A percentile compares a stretch with the other conserved stretches of the same genome.
Evolutionary conservation across 1,140 invertebrate species (phyloP).

Genomic region (Drosophila parabipectinata): DNA sequence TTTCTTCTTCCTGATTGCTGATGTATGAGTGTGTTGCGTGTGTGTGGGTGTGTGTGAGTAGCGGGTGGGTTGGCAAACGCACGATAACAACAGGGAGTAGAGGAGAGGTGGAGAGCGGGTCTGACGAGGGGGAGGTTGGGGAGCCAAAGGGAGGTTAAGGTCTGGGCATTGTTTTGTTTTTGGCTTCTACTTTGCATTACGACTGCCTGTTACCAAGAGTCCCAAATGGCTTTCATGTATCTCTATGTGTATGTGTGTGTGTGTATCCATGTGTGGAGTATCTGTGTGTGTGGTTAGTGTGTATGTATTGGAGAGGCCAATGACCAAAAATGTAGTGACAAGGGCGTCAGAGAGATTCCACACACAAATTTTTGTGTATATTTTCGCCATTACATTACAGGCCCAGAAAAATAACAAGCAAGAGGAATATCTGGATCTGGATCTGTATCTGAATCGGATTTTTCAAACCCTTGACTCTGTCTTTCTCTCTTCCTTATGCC

Average conservation of each 20-base stretch:
- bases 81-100: conserved; percentile 56
- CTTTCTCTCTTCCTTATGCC: conserved; percentile 13
- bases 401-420: conserved; percentile 10
- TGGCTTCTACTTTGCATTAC: conserved; percentile 37
- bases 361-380: conserved; percentile 28
- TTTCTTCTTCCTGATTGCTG: conserved; percentile 63
- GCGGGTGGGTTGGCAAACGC: conserved; percentile 69
- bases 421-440: not conserved
- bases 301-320: conserved; percentile 39
- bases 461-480: conserved; percentile 32
- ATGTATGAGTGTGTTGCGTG: conserved; percentile 9
- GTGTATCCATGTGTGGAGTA: conserved; percentile 6
- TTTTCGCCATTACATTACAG: conserved; percentile 37
- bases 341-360: conserved; percentile 64
- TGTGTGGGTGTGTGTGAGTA: conserved; percentile 42
- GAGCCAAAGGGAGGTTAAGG: conserved; percentile 21
- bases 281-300: conserved; percentile 8
- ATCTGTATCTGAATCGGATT: conserved; percentile 3
- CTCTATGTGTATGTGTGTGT: not conserved
- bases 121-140: not conserved
- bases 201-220: conserved; percentile 52
- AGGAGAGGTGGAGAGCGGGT: not conserved
- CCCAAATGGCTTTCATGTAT: conserved; percentile 34
- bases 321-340: conserved; percentile 70
- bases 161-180: conserved; percentile 48